phyloP scores from a whole-genome alignment of 2,113 vertebrate species.

The Azemiops feae region DNA sequence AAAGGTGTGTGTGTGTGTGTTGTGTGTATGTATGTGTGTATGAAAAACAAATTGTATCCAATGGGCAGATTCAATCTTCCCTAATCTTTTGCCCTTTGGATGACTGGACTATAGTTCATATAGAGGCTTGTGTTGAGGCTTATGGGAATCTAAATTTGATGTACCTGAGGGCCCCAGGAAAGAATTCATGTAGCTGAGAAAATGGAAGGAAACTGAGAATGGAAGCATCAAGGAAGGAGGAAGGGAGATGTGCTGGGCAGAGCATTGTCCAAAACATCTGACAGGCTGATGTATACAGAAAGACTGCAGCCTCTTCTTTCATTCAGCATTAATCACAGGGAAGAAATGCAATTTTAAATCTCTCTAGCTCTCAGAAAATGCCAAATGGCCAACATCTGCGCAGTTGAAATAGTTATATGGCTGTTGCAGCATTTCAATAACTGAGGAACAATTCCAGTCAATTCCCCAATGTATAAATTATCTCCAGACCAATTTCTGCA shows the following conservation, averaged over 20 bases:
- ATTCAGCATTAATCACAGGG: background rate
- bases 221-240: background rate
- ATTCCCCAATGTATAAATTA: conserved; percentile 25
- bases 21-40: background rate
- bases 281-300: background rate
- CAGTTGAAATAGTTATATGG: background rate
- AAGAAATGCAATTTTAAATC: background rate
- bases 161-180: background rate
- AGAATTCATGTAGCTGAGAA: background rate
- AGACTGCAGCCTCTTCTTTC: background rate
- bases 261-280: background rate
- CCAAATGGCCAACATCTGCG: background rate
- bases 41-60: background rate
- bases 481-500: conserved; percentile 30
- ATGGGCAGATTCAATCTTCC: background rate
- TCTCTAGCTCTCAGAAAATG: conserved; percentile 8
- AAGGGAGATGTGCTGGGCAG: background rate
- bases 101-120: background rate
- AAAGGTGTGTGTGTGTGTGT: background rate
- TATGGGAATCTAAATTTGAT: background rate
- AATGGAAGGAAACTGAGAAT: background rate
- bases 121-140: too few relatives aligned
- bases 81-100: background rate
- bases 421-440: conserved; percentile 11
- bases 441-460: conserved; percentile 13